These are phyloP conservation scores for Caenorhabditis drosophilae DNA, from an alignment of 2,888 invertebrate genomes.

Conservation along the genomic window DNA sequence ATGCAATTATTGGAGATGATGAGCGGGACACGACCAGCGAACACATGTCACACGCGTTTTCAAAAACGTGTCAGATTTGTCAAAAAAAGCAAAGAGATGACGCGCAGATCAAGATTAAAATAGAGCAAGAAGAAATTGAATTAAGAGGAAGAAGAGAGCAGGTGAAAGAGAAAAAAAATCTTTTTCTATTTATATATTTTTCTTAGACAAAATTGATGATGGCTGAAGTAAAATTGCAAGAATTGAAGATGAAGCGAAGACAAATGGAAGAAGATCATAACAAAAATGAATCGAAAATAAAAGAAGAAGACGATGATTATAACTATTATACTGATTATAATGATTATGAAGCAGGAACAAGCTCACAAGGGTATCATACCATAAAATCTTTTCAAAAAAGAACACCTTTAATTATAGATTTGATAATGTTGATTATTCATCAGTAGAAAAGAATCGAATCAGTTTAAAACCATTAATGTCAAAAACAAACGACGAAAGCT, in stretches of 20 bases:
- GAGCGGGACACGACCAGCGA: conserved; percentile 33
- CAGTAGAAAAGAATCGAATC: background rate
- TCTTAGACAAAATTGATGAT: background rate
- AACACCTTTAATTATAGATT: background rate
- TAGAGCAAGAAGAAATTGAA: conserved; percentile 18
- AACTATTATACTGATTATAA: conserved; percentile 8
- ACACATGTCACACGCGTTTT: conserved; percentile 35
- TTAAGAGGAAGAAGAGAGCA: conserved; percentile 1
- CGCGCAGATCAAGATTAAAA: conserved; percentile 20
- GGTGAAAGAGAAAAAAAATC: background rate
- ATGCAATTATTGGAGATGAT: conserved; percentile 35
- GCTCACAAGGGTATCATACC: background rate
- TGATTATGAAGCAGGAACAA: conserved; percentile 11
- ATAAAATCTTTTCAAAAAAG: background rate
- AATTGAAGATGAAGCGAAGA: conserved; percentile 5
- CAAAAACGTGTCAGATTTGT: conserved; percentile 24
- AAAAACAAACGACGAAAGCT: conserved; percentile 9
- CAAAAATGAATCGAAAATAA: background rate
- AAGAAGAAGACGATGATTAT: conserved; percentile 6
- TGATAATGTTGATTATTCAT: background rate
- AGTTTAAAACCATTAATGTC: background rate
- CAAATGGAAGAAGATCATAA: conserved; percentile 2
- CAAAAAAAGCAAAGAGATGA: conserved; percentile 19
- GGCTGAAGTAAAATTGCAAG: conserved; percentile 8
- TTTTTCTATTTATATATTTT: too few relatives aligned